phyloP scores from a whole-genome alignment of 1,140 invertebrate species.

The Frieseomelitta varia region DNA sequence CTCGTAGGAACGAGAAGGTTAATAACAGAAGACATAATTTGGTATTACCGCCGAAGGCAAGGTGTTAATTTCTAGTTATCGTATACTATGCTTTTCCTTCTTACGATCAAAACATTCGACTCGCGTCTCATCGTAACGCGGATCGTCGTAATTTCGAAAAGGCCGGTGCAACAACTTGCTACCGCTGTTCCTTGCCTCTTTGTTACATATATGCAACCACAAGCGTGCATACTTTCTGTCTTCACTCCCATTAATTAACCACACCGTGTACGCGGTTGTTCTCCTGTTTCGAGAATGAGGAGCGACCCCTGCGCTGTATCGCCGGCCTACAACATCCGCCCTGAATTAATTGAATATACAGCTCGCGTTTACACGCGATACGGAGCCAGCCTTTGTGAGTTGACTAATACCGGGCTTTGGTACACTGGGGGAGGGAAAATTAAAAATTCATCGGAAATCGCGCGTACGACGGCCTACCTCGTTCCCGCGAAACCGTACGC shows the following conservation, averaged over 20 bases:
- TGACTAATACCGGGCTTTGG: constrained; percentile 3
- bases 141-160: constrained; percentile 12
- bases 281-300: constrained; percentile 58
- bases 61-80: not conserved
- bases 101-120: not conserved
- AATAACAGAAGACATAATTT: not conserved
- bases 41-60: not conserved
- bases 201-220: not conserved
- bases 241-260: constrained; percentile 51
- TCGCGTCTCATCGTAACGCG: not conserved
- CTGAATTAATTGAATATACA: constrained; percentile 61
- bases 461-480: not conserved
- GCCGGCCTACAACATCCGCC: constrained; percentile 59
- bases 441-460: constrained; percentile 44
- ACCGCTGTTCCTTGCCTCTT: not conserved
- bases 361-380: constrained; percentile 57
- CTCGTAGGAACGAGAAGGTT: not conserved
- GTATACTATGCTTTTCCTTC: not conserved
- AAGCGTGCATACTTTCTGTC: constrained; percentile 27
- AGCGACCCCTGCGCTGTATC: constrained; percentile 44
- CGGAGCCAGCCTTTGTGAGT: constrained; percentile 9
- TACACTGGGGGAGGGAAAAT: not conserved
- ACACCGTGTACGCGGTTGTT: constrained; percentile 34
- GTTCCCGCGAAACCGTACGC: constrained; percentile 8
- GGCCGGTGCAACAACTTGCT: constrained; percentile 6